Percentiles rank a stretch among this genome's conserved stretches.
These are phyloP conservation scores for Sula dactylatra DNA, from an alignment of 2,113 vertebrate genomes.

Conservation along the genomic window DNA sequence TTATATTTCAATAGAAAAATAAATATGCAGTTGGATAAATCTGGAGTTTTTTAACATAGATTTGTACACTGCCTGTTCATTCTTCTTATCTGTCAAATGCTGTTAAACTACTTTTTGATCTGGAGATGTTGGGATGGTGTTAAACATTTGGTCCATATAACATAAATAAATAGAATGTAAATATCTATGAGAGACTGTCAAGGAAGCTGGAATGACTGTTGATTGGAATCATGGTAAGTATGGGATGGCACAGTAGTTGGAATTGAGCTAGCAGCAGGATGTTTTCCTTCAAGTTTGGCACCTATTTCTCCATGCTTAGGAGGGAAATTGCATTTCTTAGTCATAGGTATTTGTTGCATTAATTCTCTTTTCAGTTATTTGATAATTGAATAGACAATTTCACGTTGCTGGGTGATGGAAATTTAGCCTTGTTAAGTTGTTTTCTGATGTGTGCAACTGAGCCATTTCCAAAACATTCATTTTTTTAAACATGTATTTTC, in stretches of 20 bases:
- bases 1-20: background rate
- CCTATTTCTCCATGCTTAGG: background rate
- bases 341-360: background rate
- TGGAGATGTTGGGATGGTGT: background rate
- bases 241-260: background rate
- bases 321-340: background rate
- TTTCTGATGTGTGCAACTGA: background rate
- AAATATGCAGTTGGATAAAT: background rate
- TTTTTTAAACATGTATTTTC: background rate
- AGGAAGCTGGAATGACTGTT: background rate
- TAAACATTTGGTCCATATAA: background rate
- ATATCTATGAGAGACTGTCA: background rate
- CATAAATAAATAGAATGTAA: background rate
- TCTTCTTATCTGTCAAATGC: background rate
- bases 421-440: background rate
- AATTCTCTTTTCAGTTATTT: background rate
- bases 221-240: background rate
- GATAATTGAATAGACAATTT: background rate
- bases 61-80: background rate
- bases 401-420: background rate
- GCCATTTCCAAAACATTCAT: background rate
- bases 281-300: background rate
- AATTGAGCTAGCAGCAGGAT: background rate
- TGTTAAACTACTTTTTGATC: background rate
- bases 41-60: background rate